phyloP scores from a whole-genome alignment of 2,888 invertebrate genomes.

The Phengaris alcon region DNA sequence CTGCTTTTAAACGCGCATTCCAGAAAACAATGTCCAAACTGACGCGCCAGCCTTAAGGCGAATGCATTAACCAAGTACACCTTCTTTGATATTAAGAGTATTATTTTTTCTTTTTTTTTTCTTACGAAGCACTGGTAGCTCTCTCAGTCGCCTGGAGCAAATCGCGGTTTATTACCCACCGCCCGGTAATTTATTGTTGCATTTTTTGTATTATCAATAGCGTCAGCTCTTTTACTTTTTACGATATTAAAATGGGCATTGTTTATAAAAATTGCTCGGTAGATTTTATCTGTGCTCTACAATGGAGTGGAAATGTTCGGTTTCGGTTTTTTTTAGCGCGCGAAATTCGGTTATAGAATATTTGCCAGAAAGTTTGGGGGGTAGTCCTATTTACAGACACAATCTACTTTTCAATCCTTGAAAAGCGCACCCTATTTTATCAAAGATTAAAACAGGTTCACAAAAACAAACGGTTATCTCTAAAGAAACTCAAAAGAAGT shows the following conservation, averaged over 20 bases:
- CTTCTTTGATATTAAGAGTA: slow-evolving; percentile 77
- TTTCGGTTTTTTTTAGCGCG: not conserved
- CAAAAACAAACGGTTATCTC: not conserved
- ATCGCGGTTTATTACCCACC: slow-evolving; percentile 77
- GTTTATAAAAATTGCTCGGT: slow-evolving; percentile 72
- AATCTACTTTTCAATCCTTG: not conserved
- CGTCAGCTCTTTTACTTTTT: slow-evolving; percentile 68
- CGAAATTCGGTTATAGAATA: not conserved
- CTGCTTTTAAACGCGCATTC: slow-evolving; percentile 68
- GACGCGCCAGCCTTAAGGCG: slow-evolving; percentile 70
- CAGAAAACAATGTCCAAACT: slow-evolving; percentile 76
- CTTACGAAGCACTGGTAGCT: slow-evolving; percentile 70
- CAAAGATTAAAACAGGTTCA: not conserved
- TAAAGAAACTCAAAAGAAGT: not conserved
- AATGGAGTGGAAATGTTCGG: slow-evolving; percentile 29
- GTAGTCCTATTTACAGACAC: too few species aligned
- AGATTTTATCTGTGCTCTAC: slow-evolving; percentile 66
- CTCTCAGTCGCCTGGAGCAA: slow-evolving; percentile 72
- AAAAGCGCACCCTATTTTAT: not conserved
- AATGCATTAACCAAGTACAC: slow-evolving; percentile 77
- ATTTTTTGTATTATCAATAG: slow-evolving; percentile 79
- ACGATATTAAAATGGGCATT: slow-evolving; percentile 76
- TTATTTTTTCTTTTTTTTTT: slow-evolving; percentile 61
- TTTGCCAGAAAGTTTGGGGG: not conserved
- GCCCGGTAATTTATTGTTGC: slow-evolving; percentile 76